These are phyloP conservation scores for Alca torda DNA, from an alignment of 2,797 vertebrate genomes.

Conservation along the genomic window DNA sequence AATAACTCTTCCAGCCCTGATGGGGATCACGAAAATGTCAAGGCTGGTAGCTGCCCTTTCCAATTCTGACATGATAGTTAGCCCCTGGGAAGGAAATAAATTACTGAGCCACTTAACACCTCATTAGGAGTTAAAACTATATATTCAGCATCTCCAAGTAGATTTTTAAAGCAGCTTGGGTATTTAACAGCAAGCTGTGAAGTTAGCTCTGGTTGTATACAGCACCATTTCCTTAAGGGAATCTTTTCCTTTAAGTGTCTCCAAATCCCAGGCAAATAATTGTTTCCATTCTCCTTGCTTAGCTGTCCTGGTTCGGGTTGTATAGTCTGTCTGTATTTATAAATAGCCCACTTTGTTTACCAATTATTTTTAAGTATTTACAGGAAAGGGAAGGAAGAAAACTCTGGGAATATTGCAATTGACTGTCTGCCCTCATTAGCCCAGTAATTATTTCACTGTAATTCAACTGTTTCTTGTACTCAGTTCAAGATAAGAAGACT, in stretches of 20 bases:
- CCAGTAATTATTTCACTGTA: not conserved
- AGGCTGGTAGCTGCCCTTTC: conserved; percentile 3
- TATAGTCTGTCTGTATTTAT: not conserved
- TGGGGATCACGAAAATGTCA: not conserved
- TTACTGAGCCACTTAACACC: not conserved
- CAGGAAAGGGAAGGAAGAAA: conserved; percentile 35
- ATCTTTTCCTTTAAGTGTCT: not conserved
- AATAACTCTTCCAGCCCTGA: not conserved
- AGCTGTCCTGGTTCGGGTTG: not conserved
- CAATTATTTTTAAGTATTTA: conserved; percentile 33
- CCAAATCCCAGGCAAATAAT: not conserved
- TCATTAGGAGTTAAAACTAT: not conserved
- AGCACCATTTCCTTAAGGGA: not conserved
- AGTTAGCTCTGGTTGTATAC: not conserved
- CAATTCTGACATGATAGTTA: not conserved
- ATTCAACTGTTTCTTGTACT: conserved; percentile 33
- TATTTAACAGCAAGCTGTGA: not conserved
- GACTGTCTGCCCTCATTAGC: conserved; percentile 2
- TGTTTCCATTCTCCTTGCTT: not conserved
- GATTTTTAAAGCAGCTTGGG: not conserved
- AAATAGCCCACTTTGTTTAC: conserved; percentile 39
- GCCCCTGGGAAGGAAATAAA: conserved; percentile 4
- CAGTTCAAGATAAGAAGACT: not conserved
- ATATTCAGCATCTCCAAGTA: not conserved
- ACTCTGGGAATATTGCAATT: not conserved